Base-by-base conservation (phyloP, 2,888 invertebrate species). In the Choristoneura rosaceana region DNA sequence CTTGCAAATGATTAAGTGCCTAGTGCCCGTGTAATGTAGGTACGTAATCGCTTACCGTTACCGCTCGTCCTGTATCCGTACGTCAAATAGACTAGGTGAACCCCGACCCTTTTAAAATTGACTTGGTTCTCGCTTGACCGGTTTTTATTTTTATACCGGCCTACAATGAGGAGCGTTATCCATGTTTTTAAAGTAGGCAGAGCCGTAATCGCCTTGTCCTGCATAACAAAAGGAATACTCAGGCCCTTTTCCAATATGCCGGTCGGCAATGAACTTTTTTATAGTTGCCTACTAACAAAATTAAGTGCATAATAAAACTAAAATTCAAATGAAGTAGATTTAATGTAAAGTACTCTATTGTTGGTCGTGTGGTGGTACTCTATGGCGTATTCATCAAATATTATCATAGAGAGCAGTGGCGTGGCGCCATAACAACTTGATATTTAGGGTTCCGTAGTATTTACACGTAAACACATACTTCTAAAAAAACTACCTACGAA, bases 161-260 rank as follows among this genome's bases (percentile, higher is more conserved):
- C 55, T 52, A 41, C 62, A 59, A 50, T 47, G 62, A 71, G 55
- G 45, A 67, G 65, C 65, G 50, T 60, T 73, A 74, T 69, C 73
- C 75, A 73, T 74, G 76, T 77, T 79, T 77, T 77, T 70, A 75
- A 74, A 74, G 71, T 71, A 63, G 71, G 70, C 63, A 63, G 69
- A 64, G 50, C 34, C 66, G 52, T 74, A 70, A 74, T 69, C 69
- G 71, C 71, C 62, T 74, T 73, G 73, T 68, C 70, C 67, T 65
- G 74, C 70, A 74, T 74, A 75, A 73, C 73, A 69, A 77, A 70
- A 68, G 47, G 43, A 74, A 60, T 69, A 41, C 52, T 63, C 25
- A 45, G 38, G 52, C 64, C 59, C 41, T 70, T 70, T 55, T 66
- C 60, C 70, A 43, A 52, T 66, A 70, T 34, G 15, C 45, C 34